A percentile compares a stretch with the other conserved stretches of the same genome.
Conservation (phyloP, 2,113 vertebrate genomes). For the Tachysurus vachellii region DNA sequence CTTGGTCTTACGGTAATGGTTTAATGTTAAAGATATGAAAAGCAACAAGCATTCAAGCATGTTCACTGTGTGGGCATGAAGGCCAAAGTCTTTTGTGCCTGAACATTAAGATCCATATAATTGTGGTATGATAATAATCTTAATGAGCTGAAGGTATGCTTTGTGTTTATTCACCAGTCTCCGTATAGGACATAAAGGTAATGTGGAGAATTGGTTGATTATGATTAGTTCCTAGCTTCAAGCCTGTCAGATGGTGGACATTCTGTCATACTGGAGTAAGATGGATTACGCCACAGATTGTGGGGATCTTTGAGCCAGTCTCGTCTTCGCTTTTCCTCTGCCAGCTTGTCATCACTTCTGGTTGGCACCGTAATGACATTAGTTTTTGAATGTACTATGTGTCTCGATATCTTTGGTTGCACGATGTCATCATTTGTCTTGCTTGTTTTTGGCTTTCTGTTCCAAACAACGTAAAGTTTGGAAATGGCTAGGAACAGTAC, state of each 20-base stretch:
- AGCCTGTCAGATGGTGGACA: conserved; percentile 37
- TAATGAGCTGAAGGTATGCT: not conserved
- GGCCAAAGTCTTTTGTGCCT: not conserved
- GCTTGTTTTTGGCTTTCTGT: not conserved
- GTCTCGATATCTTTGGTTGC: not conserved
- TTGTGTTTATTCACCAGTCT: not conserved
- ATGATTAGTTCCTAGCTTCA: not conserved
- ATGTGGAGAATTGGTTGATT: not conserved
- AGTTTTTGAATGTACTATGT: not conserved
- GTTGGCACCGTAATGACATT: not conserved
- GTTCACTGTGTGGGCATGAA: not conserved
- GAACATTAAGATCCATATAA: not conserved
- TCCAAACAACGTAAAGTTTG: not conserved
- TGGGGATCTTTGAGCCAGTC: conserved; percentile 22
- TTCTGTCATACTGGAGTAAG: conserved; percentile 22
- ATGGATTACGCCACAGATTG: conserved; percentile 38
- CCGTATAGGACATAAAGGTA: not conserved
- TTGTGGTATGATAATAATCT: not conserved
- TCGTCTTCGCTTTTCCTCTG: conserved; percentile 2
- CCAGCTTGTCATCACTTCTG: conserved; percentile 22
- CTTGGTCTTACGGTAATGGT: not conserved
- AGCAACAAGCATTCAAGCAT: not conserved
- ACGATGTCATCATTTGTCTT: too few species aligned
- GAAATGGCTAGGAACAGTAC: conserved; percentile 21
- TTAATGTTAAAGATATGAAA: not conserved